These are phyloP conservation scores for Drosophila burlai DNA, from an alignment of 1,140 invertebrate genomes.

Conservation along the genomic window DNA sequence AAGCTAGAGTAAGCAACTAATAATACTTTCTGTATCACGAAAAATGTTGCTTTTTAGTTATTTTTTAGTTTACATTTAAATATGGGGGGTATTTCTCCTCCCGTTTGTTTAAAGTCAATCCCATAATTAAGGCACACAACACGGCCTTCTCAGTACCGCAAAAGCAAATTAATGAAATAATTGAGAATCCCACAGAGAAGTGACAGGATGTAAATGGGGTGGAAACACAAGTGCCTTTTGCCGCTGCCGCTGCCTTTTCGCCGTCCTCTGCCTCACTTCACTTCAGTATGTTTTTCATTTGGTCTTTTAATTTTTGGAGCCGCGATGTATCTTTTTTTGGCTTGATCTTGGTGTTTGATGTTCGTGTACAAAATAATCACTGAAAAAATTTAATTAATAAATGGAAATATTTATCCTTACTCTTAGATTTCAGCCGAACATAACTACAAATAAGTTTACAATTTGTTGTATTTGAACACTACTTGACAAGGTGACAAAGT, in stretches of 20 bases:
- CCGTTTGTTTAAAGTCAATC: neutral
- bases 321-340: neutral
- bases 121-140: neutral
- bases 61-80: neutral
- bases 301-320: neutral
- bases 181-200: conserved; percentile 10
- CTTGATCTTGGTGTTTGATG: conserved; percentile 1
- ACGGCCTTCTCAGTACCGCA: conserved; percentile 1
- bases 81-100: neutral
- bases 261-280: neutral
- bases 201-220: conserved; percentile 17
- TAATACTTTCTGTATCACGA: no score
- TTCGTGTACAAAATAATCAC: neutral
- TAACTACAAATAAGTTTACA: no score
- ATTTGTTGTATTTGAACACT: no score
- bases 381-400: neutral
- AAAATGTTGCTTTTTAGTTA: no score
- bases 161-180: conserved; percentile 14
- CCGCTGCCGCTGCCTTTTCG: neutral
- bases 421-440: neutral
- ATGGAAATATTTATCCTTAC: neutral
- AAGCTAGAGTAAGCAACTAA: no score
- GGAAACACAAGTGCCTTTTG: conserved; percentile 12
- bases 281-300: conserved; percentile 5
- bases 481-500: no score